A percentile compares a stretch with the other conserved stretches of the same genome.
phyloP scores from a whole-genome alignment of 2,888 invertebrate genomes.

The Papilio demoleus region DNA sequence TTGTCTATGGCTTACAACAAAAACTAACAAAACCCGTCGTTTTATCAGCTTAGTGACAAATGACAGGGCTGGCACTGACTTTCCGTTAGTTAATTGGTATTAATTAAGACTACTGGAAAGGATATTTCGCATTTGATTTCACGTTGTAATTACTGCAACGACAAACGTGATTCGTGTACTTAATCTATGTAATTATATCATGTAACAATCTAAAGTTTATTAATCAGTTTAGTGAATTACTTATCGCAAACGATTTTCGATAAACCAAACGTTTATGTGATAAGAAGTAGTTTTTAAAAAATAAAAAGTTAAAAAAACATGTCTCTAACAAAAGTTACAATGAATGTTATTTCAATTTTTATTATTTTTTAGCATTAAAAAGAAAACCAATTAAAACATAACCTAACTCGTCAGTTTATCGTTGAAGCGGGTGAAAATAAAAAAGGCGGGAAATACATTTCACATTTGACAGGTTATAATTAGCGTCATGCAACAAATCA shows the following conservation, averaged over 20 bases:
- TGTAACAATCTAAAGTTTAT: background rate
- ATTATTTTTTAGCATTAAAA: background rate
- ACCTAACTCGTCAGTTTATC: constrained; percentile 11
- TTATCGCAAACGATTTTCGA: too few relatives aligned
- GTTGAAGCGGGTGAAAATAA: background rate
- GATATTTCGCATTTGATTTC: constrained; percentile 12
- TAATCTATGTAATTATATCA: background rate
- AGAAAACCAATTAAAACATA: constrained; percentile 16
- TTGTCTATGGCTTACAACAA: constrained; percentile 15
- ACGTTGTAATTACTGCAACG: constrained; percentile 16
- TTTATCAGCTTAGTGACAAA: constrained; percentile 36
- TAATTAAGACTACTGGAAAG: constrained; percentile 19
- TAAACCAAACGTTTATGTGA: too few relatives aligned
- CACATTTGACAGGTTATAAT: constrained; percentile 40
- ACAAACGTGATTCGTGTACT: background rate
- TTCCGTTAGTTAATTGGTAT: constrained; percentile 17
- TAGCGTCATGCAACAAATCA: constrained; percentile 36
- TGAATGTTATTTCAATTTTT: too few relatives aligned
- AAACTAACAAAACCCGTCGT: constrained; percentile 30
- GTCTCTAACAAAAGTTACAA: too few relatives aligned
- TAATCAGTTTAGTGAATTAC: too few relatives aligned
- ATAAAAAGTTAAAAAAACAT: too few relatives aligned
- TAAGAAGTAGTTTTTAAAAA: too few relatives aligned
- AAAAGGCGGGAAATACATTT: constrained; percentile 33
- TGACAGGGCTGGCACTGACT: constrained; percentile 3